A percentile compares a stretch with the other conserved stretches of the same genome.
Evolutionary conservation across 2,113 vertebrate species (phyloP).

Genomic region (Pithys albifrons): DNA sequence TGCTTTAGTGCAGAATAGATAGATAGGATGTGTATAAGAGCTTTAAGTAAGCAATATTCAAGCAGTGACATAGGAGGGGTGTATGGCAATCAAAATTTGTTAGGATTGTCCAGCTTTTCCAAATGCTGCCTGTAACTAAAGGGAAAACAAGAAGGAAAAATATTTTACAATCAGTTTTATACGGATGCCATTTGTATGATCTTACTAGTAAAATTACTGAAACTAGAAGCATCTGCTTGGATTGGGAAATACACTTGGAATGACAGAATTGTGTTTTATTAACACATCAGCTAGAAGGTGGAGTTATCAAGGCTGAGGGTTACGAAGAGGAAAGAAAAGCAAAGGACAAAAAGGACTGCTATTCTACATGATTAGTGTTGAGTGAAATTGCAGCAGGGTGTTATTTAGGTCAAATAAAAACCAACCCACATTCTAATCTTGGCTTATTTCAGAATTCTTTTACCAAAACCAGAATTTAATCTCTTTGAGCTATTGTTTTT

Average conservation of each 20-base stretch:
- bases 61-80: not conserved
- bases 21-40: not conserved
- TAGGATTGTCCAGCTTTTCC: not conserved
- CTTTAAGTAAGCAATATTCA: not conserved
- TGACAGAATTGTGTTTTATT: not conserved
- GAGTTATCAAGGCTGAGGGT: not conserved
- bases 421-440: not conserved
- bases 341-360: not conserved
- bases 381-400: not conserved
- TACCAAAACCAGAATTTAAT: not conserved
- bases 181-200: not conserved
- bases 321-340: not conserved
- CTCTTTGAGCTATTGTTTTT: not conserved
- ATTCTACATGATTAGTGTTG: not conserved
- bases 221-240: not conserved
- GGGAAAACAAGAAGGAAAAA: not conserved
- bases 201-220: not conserved
- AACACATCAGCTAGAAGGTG: not conserved
- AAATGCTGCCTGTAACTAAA: not conserved
- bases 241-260: not conserved
- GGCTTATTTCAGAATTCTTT: not conserved
- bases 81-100: not conserved
- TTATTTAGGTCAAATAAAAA: not conserved
- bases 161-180: not conserved
- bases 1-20: not conserved